These are phyloP conservation scores for Candoia aspera DNA, from an alignment of 2,113 vertebrate genomes.

Conservation along the genomic window DNA sequence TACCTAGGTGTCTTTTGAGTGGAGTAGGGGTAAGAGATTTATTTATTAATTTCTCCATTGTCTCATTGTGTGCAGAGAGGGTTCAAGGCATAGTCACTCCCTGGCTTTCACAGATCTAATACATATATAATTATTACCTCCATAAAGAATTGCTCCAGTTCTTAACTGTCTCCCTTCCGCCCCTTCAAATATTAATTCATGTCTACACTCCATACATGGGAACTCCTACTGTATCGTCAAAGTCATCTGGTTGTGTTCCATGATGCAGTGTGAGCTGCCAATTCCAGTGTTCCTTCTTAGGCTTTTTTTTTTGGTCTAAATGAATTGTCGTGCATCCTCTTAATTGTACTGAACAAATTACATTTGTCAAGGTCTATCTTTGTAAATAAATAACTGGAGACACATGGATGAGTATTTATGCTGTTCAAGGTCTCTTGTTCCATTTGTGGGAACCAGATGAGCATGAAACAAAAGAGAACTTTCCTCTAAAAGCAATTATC, in stretches of 20 bases:
- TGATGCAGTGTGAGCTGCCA: constrained; percentile 66
- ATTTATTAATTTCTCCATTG: constrained; percentile 94
- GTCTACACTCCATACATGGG: constrained; percentile 76
- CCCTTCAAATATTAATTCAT: constrained; percentile 71
- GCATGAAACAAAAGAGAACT: constrained; percentile 83
- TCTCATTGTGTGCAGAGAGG: constrained; percentile 80
- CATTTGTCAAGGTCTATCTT: constrained; percentile 83
- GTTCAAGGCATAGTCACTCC: constrained; percentile 90
- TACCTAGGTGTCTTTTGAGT: constrained; percentile 81
- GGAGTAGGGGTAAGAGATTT: constrained; percentile 97
- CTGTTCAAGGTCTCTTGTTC: constrained; percentile 80
- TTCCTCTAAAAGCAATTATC: constrained; percentile 85
- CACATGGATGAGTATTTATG: constrained; percentile 77
- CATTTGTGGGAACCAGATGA: constrained; percentile 82
- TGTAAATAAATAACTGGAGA: constrained; percentile 86
- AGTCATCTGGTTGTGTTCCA: constrained; percentile 77
- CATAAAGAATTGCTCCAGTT: constrained; percentile 82
- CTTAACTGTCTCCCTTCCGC: constrained; percentile 57
- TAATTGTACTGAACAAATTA: constrained; percentile 85
- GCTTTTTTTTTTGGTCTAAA: constrained; percentile 80
- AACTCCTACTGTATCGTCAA: constrained; percentile 81
- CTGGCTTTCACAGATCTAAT: constrained; percentile 95
- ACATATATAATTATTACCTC: constrained; percentile 95
- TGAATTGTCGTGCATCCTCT: constrained; percentile 81
- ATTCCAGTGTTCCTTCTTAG: constrained; percentile 74